Conservation (phyloP, 2,888 invertebrate genomes). For the Parelbella ahira region DNA sequence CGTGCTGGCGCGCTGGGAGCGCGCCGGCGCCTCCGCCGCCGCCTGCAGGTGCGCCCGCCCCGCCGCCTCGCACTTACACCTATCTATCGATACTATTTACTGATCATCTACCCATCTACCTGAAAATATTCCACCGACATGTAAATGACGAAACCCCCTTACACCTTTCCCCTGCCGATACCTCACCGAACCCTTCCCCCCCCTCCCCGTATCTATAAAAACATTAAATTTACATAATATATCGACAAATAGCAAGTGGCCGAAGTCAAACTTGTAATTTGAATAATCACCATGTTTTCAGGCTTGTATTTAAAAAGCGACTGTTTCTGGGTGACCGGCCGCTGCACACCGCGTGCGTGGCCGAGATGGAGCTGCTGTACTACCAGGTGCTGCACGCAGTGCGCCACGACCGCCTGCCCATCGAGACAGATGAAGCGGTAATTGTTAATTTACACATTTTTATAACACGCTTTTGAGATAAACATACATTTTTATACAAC, state of each 20-base stretch:
- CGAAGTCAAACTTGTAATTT: too few species aligned
- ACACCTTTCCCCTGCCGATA: too few species aligned
- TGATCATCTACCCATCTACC: too few species aligned
- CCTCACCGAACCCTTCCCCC: too few species aligned
- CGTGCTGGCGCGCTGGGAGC: constrained; percentile 97
- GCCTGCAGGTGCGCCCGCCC: constrained; percentile 79
- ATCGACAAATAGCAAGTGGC: too few species aligned
- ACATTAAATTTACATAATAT: too few species aligned
- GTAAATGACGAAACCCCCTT: too few species aligned
- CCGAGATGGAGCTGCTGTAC: constrained; percentile 96
- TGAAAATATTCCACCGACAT: too few species aligned
- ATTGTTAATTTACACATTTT: constrained; percentile 43
- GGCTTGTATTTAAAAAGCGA: constrained; percentile 71
- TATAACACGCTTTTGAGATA: too few species aligned
- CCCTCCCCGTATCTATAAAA: too few species aligned
- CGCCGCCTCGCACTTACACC: too few species aligned
- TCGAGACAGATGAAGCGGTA: constrained; percentile 96
- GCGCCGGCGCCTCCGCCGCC: constrained; percentile 87
- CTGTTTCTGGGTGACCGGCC: constrained; percentile 69
- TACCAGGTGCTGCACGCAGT: constrained; percentile 96
- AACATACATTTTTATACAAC: too few species aligned
- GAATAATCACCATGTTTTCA: neutral
- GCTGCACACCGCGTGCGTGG: constrained; percentile 82
- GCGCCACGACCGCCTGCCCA: constrained; percentile 93
- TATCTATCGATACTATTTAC: neutral